Conservation (phyloP, 2,113 vertebrate genomes). For the Bucco capensis region DNA sequence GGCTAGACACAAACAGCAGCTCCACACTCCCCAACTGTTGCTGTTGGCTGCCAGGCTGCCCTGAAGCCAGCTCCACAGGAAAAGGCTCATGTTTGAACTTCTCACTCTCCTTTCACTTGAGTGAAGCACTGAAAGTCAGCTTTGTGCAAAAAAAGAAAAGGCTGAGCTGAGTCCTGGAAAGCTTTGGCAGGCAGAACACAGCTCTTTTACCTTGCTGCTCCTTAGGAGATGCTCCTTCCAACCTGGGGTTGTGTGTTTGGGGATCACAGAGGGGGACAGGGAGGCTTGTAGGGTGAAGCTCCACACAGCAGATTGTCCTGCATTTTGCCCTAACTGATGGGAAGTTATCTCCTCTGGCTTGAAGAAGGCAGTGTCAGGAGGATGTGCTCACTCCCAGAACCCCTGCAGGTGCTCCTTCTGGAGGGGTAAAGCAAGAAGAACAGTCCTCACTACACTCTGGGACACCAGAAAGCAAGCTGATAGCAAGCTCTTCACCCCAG, state of each 20-base stretch:
- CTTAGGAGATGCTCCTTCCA: background rate
- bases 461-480: background rate
- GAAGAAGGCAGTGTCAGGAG: background rate
- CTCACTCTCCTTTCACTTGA: constrained; percentile 73
- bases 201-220: background rate
- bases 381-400: fast-evolving
- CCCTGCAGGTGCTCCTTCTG: background rate
- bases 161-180: constrained; percentile 32
- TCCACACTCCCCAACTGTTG: constrained; percentile 44
- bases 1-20: constrained; percentile 76
- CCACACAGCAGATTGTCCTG: too few species aligned
- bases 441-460: background rate
- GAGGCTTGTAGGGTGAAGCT: too few species aligned
- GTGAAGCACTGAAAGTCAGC: constrained; percentile 64
- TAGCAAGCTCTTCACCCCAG: background rate
- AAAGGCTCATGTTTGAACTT: constrained; percentile 85
- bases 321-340: background rate
- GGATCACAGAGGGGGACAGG: too few species aligned
- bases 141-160: constrained; percentile 22
- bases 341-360: too few species aligned
- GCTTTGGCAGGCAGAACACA: background rate
- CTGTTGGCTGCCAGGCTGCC: constrained; percentile 65
- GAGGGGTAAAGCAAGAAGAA: background rate
- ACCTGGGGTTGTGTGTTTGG: background rate
- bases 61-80: constrained; percentile 68